These are phyloP conservation scores for Palythoa grandis DNA, from an alignment of 92 coral and sea anemone genomes.

Conservation along the genomic window DNA sequence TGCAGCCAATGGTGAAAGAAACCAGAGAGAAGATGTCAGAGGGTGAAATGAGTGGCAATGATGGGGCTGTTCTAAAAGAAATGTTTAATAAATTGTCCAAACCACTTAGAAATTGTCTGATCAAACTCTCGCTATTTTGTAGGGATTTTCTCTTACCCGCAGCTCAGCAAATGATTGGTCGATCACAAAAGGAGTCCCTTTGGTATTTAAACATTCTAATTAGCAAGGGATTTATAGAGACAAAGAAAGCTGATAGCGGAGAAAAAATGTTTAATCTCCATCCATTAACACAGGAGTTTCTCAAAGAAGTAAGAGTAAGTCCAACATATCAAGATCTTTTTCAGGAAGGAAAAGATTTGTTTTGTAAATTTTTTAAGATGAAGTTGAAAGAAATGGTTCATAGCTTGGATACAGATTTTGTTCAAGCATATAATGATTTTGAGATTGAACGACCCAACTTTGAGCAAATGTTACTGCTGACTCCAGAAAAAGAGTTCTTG, in stretches of 20 bases:
- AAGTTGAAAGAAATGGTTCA: constrained; percentile 36
- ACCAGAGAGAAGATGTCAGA: constrained; percentile 18
- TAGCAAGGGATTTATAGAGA: constrained; percentile 13
- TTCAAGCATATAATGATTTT: constrained; percentile 42
- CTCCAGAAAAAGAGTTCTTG: constrained; percentile 18
- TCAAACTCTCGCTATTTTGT: constrained; percentile 18
- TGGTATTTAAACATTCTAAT: constrained; percentile 12
- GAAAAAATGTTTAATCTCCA: constrained; percentile 51
- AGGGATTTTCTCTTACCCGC: constrained; percentile 14
- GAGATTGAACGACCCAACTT: constrained; percentile 62
- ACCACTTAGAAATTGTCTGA: not conserved
- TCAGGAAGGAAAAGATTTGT: constrained; percentile 51
- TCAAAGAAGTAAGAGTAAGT: constrained; percentile 11
- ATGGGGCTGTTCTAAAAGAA: constrained; percentile 23
- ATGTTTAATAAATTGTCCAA: not conserved
- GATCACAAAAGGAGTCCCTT: not conserved
- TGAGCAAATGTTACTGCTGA: constrained; percentile 25
- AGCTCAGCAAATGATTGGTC: constrained; percentile 11
- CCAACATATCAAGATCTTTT: constrained; percentile 5
- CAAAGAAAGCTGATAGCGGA: constrained; percentile 12
- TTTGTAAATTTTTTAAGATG: constrained; percentile 44
- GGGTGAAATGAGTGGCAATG: not conserved
- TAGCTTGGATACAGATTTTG: constrained; percentile 54
- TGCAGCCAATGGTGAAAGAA: not conserved
- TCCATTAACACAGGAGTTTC: constrained; percentile 56